Base-by-base conservation (phyloP, 1,140 invertebrate species). In the Uloborus diversus region DNA sequence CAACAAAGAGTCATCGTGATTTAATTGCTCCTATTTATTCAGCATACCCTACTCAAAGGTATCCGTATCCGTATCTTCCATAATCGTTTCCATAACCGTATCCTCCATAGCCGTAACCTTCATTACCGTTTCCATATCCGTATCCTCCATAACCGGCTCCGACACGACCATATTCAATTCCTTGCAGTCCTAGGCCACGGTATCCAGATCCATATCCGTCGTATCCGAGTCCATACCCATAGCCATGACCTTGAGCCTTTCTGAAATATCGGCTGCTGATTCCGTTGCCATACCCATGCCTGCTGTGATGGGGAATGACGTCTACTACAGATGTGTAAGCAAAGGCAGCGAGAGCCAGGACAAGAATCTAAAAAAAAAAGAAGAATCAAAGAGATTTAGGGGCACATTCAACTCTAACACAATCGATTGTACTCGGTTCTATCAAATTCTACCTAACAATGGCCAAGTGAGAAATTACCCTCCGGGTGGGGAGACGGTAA, bases 141-240 rank as follows among this genome's bases (percentile, higher is more conserved):
- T 20, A 11, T 13, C 1, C 5, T 2, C 49, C 49, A 53, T 56
- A 35, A n/a, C 66, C 66, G 30, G n/a, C 7, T 47, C 59, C 59
- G 23, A 62, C 49, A 9, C 56, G 53, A 1, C 57, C 70, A 32
- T 51, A 33, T 7, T 32, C 68, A n/a, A 11, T 32, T 17, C 69
- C 4, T 25, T 25, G 23, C 33, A 53, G n/a, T 7, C 3, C 53
- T 20, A 59, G 61, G 0, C 35, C 32, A 3, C 56, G 33, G 28
- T 71, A 71, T 1, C 66, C 66, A 35, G 32, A 56, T 32, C 66
- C 66, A 25, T 69, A 69, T 11, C 66, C 56, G 14, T 35, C 69
- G 23, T 73, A 73, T 20, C 71, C 71, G 4, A 75, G 25, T 20
- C 53, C 56, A 14, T 73, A 73, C 25, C 59, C 71, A 28, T 62